phyloP scores from a whole-genome alignment of 2,888 invertebrate genomes.

The Plemyria rubiginata region DNA sequence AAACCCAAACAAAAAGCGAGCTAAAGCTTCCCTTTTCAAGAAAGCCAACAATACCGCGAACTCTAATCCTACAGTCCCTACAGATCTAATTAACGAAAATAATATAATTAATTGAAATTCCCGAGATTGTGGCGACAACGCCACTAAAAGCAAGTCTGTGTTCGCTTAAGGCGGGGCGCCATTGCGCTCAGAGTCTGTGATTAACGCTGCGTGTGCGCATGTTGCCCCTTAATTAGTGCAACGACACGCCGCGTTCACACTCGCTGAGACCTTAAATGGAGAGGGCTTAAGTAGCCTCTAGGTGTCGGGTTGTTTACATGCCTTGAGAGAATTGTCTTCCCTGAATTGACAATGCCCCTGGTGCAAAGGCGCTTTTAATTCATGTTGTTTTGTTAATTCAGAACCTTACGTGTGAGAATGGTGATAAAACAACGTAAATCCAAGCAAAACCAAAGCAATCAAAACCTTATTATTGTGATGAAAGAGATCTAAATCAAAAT shows the following conservation, averaged over 20 bases:
- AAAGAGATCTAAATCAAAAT: no score
- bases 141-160: slow-evolving; percentile 80
- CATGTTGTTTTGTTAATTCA: not conserved
- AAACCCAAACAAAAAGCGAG: slow-evolving; percentile 15
- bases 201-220: slow-evolving; percentile 76
- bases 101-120: slow-evolving; percentile 76
- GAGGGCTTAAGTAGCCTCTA: slow-evolving; percentile 63
- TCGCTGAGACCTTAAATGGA: slow-evolving; percentile 75
- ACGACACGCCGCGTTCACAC: slow-evolving; percentile 75
- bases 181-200: slow-evolving; percentile 55
- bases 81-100: slow-evolving; percentile 63
- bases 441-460: not conserved
- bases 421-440: not conserved
- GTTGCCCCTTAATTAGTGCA: slow-evolving; percentile 78
- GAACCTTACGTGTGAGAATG: not conserved
- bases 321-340: slow-evolving; percentile 31
- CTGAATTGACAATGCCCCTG: slow-evolving; percentile 23
- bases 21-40: slow-evolving; percentile 32
- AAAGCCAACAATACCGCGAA: slow-evolving; percentile 35
- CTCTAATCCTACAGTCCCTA: slow-evolving; percentile 36
- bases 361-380: slow-evolving; percentile 3
- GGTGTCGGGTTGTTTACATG: slow-evolving; percentile 49
- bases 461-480: no score
- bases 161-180: slow-evolving; percentile 54
- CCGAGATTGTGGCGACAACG: slow-evolving; percentile 73